Conservation (phyloP, 1,140 invertebrate genomes). For the Drosophila mauritiana region DNA sequence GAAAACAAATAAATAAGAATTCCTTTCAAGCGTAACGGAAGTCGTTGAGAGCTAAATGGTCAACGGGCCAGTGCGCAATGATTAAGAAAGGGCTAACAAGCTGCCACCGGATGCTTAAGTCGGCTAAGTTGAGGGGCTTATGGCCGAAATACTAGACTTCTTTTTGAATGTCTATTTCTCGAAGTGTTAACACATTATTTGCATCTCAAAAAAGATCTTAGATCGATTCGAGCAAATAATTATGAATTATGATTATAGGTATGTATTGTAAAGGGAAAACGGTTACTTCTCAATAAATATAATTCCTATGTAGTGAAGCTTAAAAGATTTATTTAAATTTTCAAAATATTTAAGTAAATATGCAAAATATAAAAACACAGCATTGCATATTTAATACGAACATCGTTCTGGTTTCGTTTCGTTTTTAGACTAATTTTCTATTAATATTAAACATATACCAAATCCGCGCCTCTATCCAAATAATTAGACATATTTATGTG, state of each 20-base stretch:
- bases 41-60: constrained; percentile 75
- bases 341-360: too few relatives aligned
- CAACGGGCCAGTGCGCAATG: constrained; percentile 56
- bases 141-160: constrained; percentile 27
- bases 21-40: constrained; percentile 75
- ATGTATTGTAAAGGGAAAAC: neutral
- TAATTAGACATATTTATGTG: constrained; percentile 80
- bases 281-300: neutral
- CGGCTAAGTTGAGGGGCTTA: constrained; percentile 38
- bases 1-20: constrained; percentile 58
- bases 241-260: neutral
- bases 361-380: too few relatives aligned
- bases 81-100: constrained; percentile 53
- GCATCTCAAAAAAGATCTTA: neutral
- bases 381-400: too few relatives aligned
- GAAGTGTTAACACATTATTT: constrained; percentile 16
- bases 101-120: constrained; percentile 48
- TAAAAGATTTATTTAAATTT: too few relatives aligned
- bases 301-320: too few relatives aligned
- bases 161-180: constrained; percentile 18
- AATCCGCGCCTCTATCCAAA: constrained; percentile 60
- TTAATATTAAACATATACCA: constrained; percentile 43
- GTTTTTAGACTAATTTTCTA: constrained; percentile 22
- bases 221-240: neutral
- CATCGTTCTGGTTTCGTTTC: constrained; percentile 13